phyloP scores from a whole-genome alignment of 2,888 invertebrate genomes.

The Cremastinae sp. region DNA sequence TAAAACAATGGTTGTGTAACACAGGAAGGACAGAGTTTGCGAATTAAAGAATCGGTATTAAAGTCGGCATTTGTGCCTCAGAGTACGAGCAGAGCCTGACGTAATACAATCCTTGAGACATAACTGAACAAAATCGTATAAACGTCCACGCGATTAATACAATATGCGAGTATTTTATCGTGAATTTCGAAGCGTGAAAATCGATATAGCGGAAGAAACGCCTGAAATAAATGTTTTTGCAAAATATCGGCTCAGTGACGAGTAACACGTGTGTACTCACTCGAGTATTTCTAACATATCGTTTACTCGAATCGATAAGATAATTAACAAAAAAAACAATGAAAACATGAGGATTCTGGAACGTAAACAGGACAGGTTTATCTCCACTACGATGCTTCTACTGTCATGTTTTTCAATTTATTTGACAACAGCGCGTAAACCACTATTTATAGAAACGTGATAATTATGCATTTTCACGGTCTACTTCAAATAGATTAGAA shows the following conservation, averaged over 20 bases:
- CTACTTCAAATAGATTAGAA: not conserved
- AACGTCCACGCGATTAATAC: slow-evolving; percentile 23
- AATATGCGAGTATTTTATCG: not conserved
- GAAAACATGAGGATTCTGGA: not conserved
- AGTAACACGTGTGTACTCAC: not conserved
- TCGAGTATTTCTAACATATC: not conserved
- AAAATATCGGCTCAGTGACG: not conserved
- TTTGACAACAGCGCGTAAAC: slow-evolving; percentile 13
- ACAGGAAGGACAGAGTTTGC: no score
- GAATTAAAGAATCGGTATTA: no score
- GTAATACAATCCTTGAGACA: slow-evolving; percentile 22
- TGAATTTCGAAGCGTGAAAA: not conserved
- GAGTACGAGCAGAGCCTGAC: slow-evolving; percentile 13
- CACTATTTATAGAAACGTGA: slow-evolving; percentile 12
- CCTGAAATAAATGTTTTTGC: no score
- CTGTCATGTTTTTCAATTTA: slow-evolving; percentile 2
- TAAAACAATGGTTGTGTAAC: no score
- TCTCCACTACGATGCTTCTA: slow-evolving; percentile 1
- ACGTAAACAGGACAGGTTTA: slow-evolving; percentile 16
- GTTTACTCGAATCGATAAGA: slow-evolving; percentile 38
- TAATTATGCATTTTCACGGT: not conserved
- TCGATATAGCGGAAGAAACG: no score
- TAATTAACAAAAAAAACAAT: slow-evolving; percentile 12
- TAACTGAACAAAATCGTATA: slow-evolving; percentile 28
- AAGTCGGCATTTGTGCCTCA: no score